Evolutionary conservation across 2,888 invertebrate genomes (phyloP).

Genomic region (Cryptophagus acutangulus): DNA sequence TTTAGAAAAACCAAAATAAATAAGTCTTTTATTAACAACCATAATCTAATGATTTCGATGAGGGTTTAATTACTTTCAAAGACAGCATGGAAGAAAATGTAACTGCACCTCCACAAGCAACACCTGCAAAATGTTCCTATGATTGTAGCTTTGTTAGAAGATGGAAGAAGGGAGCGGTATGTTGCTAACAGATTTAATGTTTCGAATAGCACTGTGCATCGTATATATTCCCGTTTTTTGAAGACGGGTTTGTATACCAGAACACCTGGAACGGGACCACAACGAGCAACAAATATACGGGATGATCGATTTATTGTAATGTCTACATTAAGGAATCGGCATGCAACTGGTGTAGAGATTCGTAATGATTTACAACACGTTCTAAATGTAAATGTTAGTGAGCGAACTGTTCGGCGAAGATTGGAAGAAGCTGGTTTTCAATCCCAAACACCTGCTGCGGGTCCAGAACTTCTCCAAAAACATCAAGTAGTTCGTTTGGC

Average conservation of each 20-base stretch:
- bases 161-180: not conserved
- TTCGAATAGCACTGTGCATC: not conserved
- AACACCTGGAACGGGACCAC: conserved; percentile 10
- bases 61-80: no score
- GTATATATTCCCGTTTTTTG: not conserved
- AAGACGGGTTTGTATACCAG: conserved; percentile 8
- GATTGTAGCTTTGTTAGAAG: not conserved
- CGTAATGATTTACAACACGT: conserved; percentile 11
- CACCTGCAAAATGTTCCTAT: no score
- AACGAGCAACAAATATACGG: conserved; percentile 7
- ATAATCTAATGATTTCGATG: no score
- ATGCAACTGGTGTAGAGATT: conserved; percentile 1
- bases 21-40: no score
- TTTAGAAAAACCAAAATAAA: no score
- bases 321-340: not conserved
- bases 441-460: conserved; percentile 5
- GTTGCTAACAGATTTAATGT: not conserved
- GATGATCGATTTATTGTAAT: conserved; percentile 10
- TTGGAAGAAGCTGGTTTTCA: conserved; percentile 8
- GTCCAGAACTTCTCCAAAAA: conserved; percentile 1
- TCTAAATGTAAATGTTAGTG: conserved; percentile 7
- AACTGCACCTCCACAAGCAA: no score
- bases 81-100: no score
- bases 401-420: conserved; percentile 12
- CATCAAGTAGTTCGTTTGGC: not conserved